Conservation (phyloP, 2,113 vertebrate genomes). For the Australoheros scitulus region DNA sequence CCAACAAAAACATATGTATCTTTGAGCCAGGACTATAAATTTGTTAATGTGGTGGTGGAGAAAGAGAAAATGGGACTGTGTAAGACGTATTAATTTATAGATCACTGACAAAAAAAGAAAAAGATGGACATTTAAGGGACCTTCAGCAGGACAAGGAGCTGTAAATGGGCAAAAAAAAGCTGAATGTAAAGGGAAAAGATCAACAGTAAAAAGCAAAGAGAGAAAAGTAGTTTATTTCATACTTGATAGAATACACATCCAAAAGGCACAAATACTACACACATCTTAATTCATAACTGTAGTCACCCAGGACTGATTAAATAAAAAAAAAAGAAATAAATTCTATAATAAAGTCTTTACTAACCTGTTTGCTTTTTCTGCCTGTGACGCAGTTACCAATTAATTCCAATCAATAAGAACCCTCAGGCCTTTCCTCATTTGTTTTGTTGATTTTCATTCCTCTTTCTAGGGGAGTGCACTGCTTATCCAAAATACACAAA, state of each 20-base stretch:
- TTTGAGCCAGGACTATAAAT: conserved; percentile 42
- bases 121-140: background rate
- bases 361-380: conserved; percentile 63
- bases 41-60: conserved; percentile 49
- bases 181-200: background rate
- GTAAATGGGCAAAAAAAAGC: background rate
- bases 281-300: background rate
- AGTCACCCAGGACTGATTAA: conserved; percentile 16
- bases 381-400: conserved; percentile 60
- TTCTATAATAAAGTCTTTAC: conserved; percentile 48
- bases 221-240: background rate
- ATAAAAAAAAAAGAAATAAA: conserved; percentile 9
- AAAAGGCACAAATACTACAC: background rate
- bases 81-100: conserved; percentile 33
- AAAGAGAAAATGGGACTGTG: conserved; percentile 50
- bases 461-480: conserved; percentile 59
- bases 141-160: background rate
- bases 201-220: background rate
- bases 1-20: conserved; percentile 76
- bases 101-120: background rate
- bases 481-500: conserved; percentile 80
- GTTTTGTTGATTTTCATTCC: conserved; percentile 72
- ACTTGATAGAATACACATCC: conserved; percentile 1
- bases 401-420: conserved; percentile 74
- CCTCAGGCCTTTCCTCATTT: conserved; percentile 78